Percentiles rank a stretch among this genome's conserved stretches.
Conservation (phyloP, 2,113 vertebrate genomes). For the Ochotona curzoniae region DNA sequence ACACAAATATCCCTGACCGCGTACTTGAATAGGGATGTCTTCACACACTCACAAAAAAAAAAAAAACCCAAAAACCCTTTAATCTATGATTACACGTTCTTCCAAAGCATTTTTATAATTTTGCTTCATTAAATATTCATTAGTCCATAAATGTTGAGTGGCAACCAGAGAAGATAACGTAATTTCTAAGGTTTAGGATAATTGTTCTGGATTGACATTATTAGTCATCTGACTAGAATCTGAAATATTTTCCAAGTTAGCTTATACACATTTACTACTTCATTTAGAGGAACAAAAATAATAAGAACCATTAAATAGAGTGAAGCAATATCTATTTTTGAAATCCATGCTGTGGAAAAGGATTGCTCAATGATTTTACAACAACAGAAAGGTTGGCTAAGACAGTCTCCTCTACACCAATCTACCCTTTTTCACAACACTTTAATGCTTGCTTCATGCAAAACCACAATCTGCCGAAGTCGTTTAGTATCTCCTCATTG, state of each 20-base stretch:
- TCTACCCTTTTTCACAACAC: conserved; percentile 87
- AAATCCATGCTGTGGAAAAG: conserved; percentile 86
- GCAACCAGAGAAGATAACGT: conserved; percentile 24
- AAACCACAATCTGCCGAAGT: conserved; percentile 86
- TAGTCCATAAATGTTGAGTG: not conserved
- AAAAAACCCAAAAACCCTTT: conserved; percentile 38
- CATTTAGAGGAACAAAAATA: conserved; percentile 74
- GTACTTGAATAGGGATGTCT: not conserved
- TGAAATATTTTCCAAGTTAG: conserved; percentile 48
- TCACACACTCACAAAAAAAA: not conserved
- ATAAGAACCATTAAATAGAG: conserved; percentile 77
- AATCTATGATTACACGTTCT: conserved; percentile 13
- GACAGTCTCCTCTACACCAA: conserved; percentile 82
- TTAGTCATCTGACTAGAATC: conserved; percentile 52
- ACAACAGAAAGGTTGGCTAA: conserved; percentile 88
- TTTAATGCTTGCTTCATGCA: conserved; percentile 86
- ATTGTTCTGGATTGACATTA: conserved; percentile 19
- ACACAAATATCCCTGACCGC: not conserved
- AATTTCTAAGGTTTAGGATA: conserved; percentile 26
- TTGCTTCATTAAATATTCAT: conserved; percentile 23
- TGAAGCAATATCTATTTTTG: conserved; percentile 87
- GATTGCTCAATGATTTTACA: conserved; percentile 88
- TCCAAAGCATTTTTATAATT: conserved; percentile 46
- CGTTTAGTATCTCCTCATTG: conserved; percentile 82
- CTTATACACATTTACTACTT: conserved; percentile 61